A percentile compares a stretch with the other conserved stretches of the same genome.
Evolutionary conservation across 2,797 vertebrate species (phyloP).

Genomic region (Cygnus olor): DNA sequence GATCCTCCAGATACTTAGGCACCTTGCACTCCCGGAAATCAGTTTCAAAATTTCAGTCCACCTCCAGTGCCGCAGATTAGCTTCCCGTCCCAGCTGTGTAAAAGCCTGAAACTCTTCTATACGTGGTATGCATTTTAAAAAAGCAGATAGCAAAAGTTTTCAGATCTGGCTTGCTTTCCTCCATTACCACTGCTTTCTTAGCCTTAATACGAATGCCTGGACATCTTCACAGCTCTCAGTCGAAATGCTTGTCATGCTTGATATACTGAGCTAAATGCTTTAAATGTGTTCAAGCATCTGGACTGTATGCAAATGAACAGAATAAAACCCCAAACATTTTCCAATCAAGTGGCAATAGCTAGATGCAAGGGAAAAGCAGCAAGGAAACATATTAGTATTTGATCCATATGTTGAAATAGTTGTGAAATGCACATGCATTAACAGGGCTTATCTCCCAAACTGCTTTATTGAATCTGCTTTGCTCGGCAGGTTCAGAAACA

Average conservation of each 20-base stretch:
- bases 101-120: background rate
- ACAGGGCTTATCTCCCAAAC: background rate
- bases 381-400: background rate
- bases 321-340: background rate
- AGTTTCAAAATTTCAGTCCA: background rate
- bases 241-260: background rate
- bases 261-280: background rate
- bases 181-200: background rate
- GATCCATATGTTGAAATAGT: background rate
- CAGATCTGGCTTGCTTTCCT: background rate
- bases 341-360: background rate
- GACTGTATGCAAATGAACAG: background rate
- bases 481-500: background rate
- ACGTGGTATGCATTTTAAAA: background rate
- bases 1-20: accelerated
- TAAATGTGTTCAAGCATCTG: background rate
- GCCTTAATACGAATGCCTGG: background rate
- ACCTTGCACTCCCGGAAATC: background rate
- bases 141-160: background rate
- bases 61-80: background rate
- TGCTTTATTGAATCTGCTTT: background rate
- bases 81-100: accelerated
- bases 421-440: background rate
- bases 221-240: background rate
- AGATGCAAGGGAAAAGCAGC: background rate